Percentiles rank a stretch among this genome's conserved stretches.
phyloP scores from a whole-genome alignment of 2,888 invertebrate species.

The Adelognathus sp. region DNA sequence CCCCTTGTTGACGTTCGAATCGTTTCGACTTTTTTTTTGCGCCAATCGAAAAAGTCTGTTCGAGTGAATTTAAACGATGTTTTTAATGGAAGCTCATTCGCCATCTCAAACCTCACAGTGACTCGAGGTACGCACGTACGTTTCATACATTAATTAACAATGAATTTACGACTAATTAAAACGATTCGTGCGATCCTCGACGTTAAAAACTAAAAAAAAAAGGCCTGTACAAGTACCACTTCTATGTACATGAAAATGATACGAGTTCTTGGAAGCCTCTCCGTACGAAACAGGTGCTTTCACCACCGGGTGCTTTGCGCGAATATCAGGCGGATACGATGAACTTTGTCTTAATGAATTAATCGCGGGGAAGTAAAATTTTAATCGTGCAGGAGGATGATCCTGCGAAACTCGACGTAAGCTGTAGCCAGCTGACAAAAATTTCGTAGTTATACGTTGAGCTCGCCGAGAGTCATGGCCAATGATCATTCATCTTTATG shows the following conservation, averaged over 20 bases:
- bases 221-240: not conserved
- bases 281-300: not conserved
- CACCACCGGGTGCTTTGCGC: not conserved
- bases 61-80: not conserved
- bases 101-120: not conserved
- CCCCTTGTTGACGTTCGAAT: not conserved
- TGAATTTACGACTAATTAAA: slow-evolving; percentile 47
- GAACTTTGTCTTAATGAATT: too few relatives aligned
- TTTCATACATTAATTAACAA: slow-evolving; percentile 4
- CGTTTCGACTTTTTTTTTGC: not conserved
- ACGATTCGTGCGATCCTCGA: not conserved
- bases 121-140: not conserved
- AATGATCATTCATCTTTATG: too few relatives aligned
- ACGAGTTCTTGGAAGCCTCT: not conserved
- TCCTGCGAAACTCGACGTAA: too few relatives aligned
- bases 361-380: too few relatives aligned
- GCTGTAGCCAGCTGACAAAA: too few relatives aligned
- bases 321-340: too few relatives aligned
- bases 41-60: not conserved
- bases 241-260: not conserved
- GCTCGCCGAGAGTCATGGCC: too few relatives aligned
- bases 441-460: too few relatives aligned
- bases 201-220: not conserved
- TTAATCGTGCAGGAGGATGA: too few relatives aligned
- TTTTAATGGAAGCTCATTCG: slow-evolving; percentile 2